Base-by-base conservation (phyloP, 2,888 invertebrate species). In the Synergus itoensis region DNA sequence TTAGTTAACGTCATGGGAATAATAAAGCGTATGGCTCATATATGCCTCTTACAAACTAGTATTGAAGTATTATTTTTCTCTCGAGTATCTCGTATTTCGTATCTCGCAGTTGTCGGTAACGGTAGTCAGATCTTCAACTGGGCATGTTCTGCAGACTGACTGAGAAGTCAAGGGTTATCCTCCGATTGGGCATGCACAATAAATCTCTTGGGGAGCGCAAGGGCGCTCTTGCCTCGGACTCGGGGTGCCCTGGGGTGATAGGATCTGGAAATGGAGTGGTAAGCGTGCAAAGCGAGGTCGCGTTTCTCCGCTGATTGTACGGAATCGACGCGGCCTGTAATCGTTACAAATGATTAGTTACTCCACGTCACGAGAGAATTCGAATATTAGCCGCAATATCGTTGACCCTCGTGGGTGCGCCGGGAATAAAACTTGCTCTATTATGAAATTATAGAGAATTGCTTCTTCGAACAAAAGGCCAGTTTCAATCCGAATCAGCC, bases 291-390 rank as follows among this genome's bases (percentile, higher is more conserved):
- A 83, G 82, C 80, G 82, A 78, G 45, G 48, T 79, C 64, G 45
- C 79, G 83, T 86, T 86, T 84, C 84, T 85, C 77, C 77, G 14
- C 60, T 65, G 82, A 81, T 79, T 80, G 80, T 80, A 84, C 78
- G 81, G 73, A 79, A 78, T 73, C 81, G 83, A 85, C 81, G 77
- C 79, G 77, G 79, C 81, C 82, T 77, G 83, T 80, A 86, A 88
- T 89, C 86, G 86, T 87, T 85, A 85, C 76, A 43, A 84, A 87
- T 91, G 90, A 90, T 90, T 89, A 90, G 90, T 91, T 88, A 86
- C 83, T 83, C 83, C 83, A 85, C 86, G 88, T 88, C 91, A 91
- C 90, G 89, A 87, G 84, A 89, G 87, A 88, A 84, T 87, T 88
- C 87, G 86, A 89, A 86, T 89, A 87, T 87, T 88, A 87, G 88